phyloP scores from a whole-genome alignment of 2,113 vertebrate genomes.

The Muntiacus muntjak region DNA sequence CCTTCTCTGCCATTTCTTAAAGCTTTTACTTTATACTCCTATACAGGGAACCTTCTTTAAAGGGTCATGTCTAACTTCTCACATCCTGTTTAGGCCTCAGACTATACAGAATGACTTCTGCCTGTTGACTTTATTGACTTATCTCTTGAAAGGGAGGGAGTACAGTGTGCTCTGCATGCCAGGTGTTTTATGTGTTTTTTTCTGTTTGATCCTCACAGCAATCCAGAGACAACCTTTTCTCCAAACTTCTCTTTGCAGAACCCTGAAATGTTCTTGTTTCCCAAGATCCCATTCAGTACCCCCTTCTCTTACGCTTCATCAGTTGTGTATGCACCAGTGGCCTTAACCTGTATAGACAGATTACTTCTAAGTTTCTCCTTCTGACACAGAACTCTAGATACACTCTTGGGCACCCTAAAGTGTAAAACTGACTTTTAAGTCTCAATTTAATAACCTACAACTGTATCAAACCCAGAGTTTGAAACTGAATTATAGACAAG shows the following conservation, averaged over 20 bases:
- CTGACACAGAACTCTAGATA: not conserved
- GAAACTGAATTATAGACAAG: not conserved
- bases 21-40: not conserved
- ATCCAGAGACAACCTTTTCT: not conserved
- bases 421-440: not conserved
- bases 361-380: constrained; percentile 1
- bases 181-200: not conserved
- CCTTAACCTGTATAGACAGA: not conserved
- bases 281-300: not conserved
- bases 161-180: not conserved
- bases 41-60: not conserved
- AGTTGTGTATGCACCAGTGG: not conserved
- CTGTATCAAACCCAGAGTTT: not conserved
- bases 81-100: not conserved
- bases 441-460: not conserved
- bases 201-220: not conserved
- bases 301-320: not conserved
- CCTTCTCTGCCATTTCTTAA: not conserved
- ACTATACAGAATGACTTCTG: not conserved
- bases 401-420: not conserved
- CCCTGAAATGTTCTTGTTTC: not conserved
- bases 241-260: not conserved
- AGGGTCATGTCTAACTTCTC: not conserved
- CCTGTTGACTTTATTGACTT: not conserved
- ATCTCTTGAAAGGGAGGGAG: not conserved